Base-by-base conservation (phyloP, 2,797 vertebrate species). In the Emys orbicularis region DNA sequence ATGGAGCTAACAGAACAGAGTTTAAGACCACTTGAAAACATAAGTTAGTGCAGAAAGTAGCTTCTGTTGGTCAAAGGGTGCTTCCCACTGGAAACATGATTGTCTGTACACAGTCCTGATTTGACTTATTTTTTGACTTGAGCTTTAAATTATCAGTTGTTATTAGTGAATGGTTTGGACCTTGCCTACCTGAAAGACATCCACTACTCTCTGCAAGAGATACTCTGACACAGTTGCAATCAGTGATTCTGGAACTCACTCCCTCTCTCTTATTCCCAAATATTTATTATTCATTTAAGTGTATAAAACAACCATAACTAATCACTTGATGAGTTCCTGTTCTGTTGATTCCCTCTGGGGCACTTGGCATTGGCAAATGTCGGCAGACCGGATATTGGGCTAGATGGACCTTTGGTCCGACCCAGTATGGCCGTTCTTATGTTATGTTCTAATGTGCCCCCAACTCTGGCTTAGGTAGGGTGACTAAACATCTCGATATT, bases 1-100 rank as follows among this genome's bases (percentile, higher is more conserved):
- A 59, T 27, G 0, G 2, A 44, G 41, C 87, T 25, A 83, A 83
- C 80, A 83, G 68, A 92, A 94, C 95, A 93, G 12, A 47, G 12
- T 92, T 93, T 97, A 96, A 95, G 90, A 79, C 65, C 77, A 44
- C 41, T 57, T 90, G 72, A 68, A 93, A 93, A 93, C 57, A 29
- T 31, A 77, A 77, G 27, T 29, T 29, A 16, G 44, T 8, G 4
- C 44, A 49, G 13, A 37, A 77, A 49, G 27, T 31, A 47, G 27
- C 44, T 47, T 29, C 27, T 77, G 74, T 49, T 44, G 47, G 44
- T 16, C 47, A 29, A 77, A 77, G 27, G 15, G 10, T 76, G 44
- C 4, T 31, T 47, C 44, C 41, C 74, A 41, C n/a, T 21, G 65
- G 65, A 72, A 72, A 23, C 65, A 72, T 41, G n/a, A 37, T 68